A percentile compares a stretch with the other conserved stretches of the same genome.
These are phyloP conservation scores for Choreutis nemorana DNA, from an alignment of 2,888 invertebrate species.

Conservation along the genomic window DNA sequence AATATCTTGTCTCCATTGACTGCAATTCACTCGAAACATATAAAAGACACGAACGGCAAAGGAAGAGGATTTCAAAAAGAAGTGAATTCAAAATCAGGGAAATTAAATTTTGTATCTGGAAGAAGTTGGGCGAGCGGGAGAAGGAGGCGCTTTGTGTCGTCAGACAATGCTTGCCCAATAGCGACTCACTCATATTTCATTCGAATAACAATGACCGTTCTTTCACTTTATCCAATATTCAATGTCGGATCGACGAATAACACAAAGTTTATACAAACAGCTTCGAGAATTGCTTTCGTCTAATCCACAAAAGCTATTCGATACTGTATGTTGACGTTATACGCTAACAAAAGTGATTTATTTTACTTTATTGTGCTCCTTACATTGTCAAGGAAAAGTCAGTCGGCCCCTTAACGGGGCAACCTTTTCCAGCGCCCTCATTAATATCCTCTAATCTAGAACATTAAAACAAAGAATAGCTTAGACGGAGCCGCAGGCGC, in stretches of 20 bases:
- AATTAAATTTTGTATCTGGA: slow-evolving; percentile 50
- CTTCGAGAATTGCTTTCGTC: not conserved
- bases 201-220: slow-evolving; percentile 41
- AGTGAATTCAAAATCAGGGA: slow-evolving; percentile 41
- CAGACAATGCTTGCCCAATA: slow-evolving; percentile 40
- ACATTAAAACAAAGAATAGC: slow-evolving; percentile 32
- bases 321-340: too few relatives aligned
- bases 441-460: slow-evolving; percentile 41
- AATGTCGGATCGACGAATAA: slow-evolving; percentile 30
- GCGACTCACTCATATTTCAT: slow-evolving; percentile 49
- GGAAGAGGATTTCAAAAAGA: slow-evolving; percentile 25
- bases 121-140: slow-evolving; percentile 27
- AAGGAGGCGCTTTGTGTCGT: slow-evolving; percentile 31
- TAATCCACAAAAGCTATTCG: too few relatives aligned
- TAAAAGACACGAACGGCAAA: slow-evolving; percentile 46
- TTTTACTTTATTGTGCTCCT: not conserved
- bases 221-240: slow-evolving; percentile 41
- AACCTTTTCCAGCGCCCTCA: slow-evolving; percentile 30
- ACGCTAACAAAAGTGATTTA: too few relatives aligned
- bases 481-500: slow-evolving; percentile 20
- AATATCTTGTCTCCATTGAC: slow-evolving; percentile 42
- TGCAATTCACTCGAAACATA: slow-evolving; percentile 35
- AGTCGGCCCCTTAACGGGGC: too few relatives aligned
- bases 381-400: too few relatives aligned
- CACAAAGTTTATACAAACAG: slow-evolving; percentile 8